Percentiles rank a stretch among this genome's conserved stretches.
Evolutionary conservation across 2,888 invertebrate genomes (phyloP).

Genomic region (Hypomecis punctinalis): DNA sequence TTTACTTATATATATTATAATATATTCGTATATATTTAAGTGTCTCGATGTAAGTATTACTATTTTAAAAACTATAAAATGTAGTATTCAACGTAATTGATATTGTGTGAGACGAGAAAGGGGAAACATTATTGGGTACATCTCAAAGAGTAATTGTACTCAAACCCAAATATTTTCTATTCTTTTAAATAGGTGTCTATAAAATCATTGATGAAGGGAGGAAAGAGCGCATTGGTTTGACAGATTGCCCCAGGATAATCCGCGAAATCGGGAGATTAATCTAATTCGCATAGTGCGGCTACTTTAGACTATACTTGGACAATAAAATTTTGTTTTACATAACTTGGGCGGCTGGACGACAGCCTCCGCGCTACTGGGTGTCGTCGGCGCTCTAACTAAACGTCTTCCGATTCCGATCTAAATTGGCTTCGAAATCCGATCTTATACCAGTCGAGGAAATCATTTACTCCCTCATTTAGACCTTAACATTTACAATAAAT

Average conservation of each 20-base stretch:
- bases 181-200: slow-evolving; percentile 32
- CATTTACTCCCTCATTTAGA: slow-evolving; percentile 48
- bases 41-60: slow-evolving; percentile 68
- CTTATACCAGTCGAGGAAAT: slow-evolving; percentile 48
- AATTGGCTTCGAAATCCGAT: slow-evolving; percentile 63
- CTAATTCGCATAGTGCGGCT: slow-evolving; percentile 52
- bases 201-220: slow-evolving; percentile 15
- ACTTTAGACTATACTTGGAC: slow-evolving; percentile 81
- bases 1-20: slow-evolving; percentile 60
- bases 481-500: slow-evolving; percentile 44
- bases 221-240: slow-evolving; percentile 42
- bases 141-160: slow-evolving; percentile 40
- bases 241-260: slow-evolving; percentile 46
- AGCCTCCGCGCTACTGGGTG: slow-evolving; percentile 20
- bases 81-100: slow-evolving; percentile 57
- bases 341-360: slow-evolving; percentile 45
- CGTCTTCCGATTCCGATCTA: slow-evolving; percentile 78
- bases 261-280: slow-evolving; percentile 52
- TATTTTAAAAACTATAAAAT: slow-evolving; percentile 57
- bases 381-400: slow-evolving; percentile 41
- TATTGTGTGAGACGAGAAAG: slow-evolving; percentile 24
- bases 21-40: slow-evolving; percentile 61
- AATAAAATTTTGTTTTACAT: slow-evolving; percentile 75
- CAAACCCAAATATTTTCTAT: slow-evolving; percentile 41
- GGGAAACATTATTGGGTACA: slow-evolving; percentile 33